Percentiles rank a stretch among this genome's conserved stretches.
phyloP scores from a whole-genome alignment of 2,113 vertebrate genomes.

The Psammodynastes pulverulentus region DNA sequence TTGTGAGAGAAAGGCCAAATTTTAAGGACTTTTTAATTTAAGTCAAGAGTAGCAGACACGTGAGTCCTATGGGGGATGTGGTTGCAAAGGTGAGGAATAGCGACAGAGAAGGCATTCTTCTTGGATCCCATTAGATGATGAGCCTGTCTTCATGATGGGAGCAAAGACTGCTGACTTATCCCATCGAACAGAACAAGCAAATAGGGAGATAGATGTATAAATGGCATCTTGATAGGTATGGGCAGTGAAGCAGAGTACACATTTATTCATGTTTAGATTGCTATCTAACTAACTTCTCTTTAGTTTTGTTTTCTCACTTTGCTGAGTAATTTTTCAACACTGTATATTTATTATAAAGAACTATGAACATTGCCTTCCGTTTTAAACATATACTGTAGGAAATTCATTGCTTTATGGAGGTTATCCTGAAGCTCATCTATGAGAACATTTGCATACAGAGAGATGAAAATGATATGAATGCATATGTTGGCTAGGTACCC shows the following conservation, averaged over 20 bases:
- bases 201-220: not conserved
- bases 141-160: not conserved
- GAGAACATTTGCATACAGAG: not conserved
- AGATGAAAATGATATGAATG: not conserved
- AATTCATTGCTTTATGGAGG: not conserved
- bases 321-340: not conserved
- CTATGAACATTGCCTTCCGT: not conserved
- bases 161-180: not conserved
- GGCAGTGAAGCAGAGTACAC: not conserved
- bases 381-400: not conserved
- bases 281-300: not conserved
- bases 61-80: not conserved
- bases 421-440: not conserved
- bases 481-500: not conserved
- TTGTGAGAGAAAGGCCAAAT: not conserved
- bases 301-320: not conserved
- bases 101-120: not conserved
- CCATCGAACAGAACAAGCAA: not conserved
- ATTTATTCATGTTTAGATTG: not conserved
- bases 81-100: not conserved
- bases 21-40: not conserved
- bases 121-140: not conserved
- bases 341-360: not conserved
- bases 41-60: not conserved
- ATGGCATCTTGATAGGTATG: not conserved